Evolutionary conservation across 2,888 invertebrate genomes (phyloP), one percentile per base, ranked within the genome.

Genomic region (Drosophila ustulata): DNA sequence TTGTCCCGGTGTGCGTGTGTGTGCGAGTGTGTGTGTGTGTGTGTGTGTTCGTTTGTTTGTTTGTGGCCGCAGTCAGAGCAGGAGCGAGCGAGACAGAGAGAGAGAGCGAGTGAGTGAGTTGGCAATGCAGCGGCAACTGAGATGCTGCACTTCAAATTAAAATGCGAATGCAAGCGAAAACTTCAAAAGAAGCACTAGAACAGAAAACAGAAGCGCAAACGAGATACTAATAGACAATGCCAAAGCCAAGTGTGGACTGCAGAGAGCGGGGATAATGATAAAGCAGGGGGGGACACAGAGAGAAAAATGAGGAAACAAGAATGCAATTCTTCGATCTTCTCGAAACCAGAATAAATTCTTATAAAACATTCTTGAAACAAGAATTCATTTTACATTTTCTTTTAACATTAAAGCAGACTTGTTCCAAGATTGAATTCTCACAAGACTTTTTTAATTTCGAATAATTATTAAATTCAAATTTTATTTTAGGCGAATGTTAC

Each of bases 161-260:
- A 87, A 89, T 86, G 87, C 87, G 88, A 88, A 86, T 86, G 88
- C 85, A 83, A 83, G 81, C 87, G 84, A 88, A 87, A 85, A 88
- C 85, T 88, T 85, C 85, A 85, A 85, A 85, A 85, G 85, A 85
- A 88, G 78, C 85, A 83, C 82, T 88, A 88, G 88, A 78, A 85
- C 84, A 88, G 85, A 86, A 85, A 88, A 77, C 83, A 77, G 84
- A 80, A 88, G 82, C 88, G 78, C 87, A 85, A 86, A 84, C 84
- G 84, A 84, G 82, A 88, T 87, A 83, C 89, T 88, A 87, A 86
- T 88, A 87, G 82, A 86, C 87, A 89, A 84, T 87, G 82, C 71
- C 80, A 78, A 78, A 75, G 74, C 74, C 66, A 67, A 71, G 68
- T 39, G 25, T 18, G 18, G 18, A 18, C 18, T 25, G 62, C 32